These are phyloP conservation scores for Phrynosoma platyrhinos DNA, from an alignment of 2,113 vertebrate genomes.

Conservation along the genomic window DNA sequence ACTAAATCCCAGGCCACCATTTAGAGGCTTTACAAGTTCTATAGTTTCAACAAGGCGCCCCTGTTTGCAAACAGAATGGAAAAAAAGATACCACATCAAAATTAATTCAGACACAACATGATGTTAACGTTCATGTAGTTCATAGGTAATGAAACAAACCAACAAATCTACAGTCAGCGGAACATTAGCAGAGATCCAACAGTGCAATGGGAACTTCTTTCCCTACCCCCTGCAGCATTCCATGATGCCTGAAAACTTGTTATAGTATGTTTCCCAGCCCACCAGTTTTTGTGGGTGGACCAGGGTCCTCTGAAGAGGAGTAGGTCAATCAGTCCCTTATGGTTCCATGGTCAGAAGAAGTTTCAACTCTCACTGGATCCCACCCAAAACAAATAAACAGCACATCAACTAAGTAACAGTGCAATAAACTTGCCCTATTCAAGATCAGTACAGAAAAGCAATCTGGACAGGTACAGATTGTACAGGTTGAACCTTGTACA, in stretches of 20 bases:
- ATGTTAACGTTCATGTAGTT: not conserved
- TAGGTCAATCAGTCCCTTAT: not conserved
- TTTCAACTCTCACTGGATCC: not conserved
- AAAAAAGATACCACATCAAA: conserved; percentile 8
- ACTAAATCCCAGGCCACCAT: conserved; percentile 92
- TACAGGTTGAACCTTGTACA: not conserved
- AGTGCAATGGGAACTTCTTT: not conserved
- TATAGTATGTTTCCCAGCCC: too few relatives aligned
- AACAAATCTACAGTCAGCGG: not conserved
- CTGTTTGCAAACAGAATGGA: conserved; percentile 70
- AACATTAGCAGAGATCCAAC: not conserved
- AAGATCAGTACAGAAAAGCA: not conserved
- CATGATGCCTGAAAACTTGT: not conserved
- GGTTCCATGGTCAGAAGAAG: not conserved
- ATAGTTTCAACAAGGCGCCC: conserved; percentile 88
- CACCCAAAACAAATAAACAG: not conserved
- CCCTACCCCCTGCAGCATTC: not conserved
- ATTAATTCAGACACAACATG: conserved; percentile 15
- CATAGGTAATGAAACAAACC: not conserved
- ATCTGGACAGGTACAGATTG: too few relatives aligned
- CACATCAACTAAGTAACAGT: not conserved
- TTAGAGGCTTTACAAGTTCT: conserved; percentile 87
- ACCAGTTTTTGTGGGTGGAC: not conserved
- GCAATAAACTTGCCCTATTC: not conserved
- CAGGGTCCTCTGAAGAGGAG: not conserved